Conservation (phyloP, 2,797 vertebrate species). For the Hephaestus fuliginosus region DNA sequence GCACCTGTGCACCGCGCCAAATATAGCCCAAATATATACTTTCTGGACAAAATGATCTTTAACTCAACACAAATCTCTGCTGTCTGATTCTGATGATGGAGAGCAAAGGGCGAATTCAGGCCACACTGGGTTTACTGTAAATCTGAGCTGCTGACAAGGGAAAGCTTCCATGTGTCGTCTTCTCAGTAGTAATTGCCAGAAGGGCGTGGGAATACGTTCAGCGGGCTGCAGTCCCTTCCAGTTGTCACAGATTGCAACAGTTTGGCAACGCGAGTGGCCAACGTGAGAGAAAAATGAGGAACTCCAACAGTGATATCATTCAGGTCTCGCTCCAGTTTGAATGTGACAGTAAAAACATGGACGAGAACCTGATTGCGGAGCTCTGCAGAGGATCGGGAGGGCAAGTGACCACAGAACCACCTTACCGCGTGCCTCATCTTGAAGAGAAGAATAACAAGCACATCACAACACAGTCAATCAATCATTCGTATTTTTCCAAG, state of each 20-base stretch:
- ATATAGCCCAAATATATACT: background rate
- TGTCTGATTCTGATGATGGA: constrained; percentile 8
- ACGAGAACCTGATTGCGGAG: background rate
- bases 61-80: constrained; percentile 8
- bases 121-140: constrained; percentile 45
- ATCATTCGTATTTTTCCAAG: background rate
- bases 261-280: constrained; percentile 4
- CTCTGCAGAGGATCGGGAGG: background rate
- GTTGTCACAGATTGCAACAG: constrained; percentile 6
- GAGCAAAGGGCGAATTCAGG: constrained; percentile 20
- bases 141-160: constrained; percentile 46
- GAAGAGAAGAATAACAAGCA: background rate
- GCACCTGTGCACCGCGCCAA: background rate
- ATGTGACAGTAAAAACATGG: background rate
- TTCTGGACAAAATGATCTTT: background rate
- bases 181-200: constrained; percentile 23
- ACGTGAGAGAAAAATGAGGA: background rate
- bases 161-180: constrained; percentile 41
- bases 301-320: background rate
- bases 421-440: background rate
- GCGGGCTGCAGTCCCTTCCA: background rate
- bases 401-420: background rate
- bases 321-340: background rate
- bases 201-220: constrained; percentile 45
- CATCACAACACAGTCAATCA: background rate